Evolutionary conservation across 2,113 vertebrate genomes (phyloP).

Genomic region (Phodopus roborovskii): DNA sequence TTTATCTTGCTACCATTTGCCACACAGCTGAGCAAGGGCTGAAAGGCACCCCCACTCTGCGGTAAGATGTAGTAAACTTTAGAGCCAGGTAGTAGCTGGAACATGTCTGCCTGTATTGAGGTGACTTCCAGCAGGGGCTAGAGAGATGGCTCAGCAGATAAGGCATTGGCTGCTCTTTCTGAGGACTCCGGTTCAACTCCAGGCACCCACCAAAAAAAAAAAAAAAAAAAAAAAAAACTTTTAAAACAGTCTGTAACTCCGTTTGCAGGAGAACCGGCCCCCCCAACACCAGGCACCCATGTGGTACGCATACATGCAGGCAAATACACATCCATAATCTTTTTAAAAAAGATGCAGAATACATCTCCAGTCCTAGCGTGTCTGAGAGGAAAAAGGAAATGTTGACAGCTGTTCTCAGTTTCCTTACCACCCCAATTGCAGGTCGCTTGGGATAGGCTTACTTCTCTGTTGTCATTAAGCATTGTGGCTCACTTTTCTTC

Average conservation of each 20-base stretch:
- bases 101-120: not conserved
- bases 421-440: fast-evolving
- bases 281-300: not conserved
- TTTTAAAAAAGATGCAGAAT: not conserved
- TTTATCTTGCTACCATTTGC: not conserved
- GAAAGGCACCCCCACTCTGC: not conserved
- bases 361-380: not conserved
- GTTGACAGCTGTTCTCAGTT: fast-evolving
- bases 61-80: not conserved
- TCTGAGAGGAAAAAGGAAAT: not conserved
- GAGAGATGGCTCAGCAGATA: not conserved
- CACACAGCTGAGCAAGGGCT: not conserved
- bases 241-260: not conserved
- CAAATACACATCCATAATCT: not conserved
- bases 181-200: not conserved
- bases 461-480: too few species aligned
- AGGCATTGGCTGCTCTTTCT: not conserved
- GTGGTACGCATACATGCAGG: not conserved
- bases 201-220: not conserved
- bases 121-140: fast-evolving
- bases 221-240: too few species aligned
- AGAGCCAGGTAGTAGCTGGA: not conserved
- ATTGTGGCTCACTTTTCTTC: fast-evolving
- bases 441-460: not conserved
- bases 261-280: too few species aligned